Conservation (phyloP, 2,888 invertebrate genomes). For the Lottia gigantea region DNA sequence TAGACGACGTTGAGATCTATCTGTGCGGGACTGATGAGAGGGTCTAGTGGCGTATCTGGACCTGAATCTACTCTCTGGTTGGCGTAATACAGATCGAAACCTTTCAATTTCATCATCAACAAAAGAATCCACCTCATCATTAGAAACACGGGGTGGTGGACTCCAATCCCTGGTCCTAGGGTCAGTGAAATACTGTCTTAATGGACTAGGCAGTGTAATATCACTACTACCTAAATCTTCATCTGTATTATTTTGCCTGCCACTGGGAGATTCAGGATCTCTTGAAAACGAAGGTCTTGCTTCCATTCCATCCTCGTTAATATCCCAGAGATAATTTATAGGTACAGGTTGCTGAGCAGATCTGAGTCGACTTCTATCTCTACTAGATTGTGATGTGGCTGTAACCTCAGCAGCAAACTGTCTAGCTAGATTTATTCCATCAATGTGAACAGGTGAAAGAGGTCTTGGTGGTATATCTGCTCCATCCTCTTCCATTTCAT, state of each 20-base stretch:
- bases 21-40: background rate
- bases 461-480: slow-evolving; percentile 20
- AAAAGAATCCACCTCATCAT: slow-evolving; percentile 20
- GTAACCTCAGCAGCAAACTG: slow-evolving; percentile 49
- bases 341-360: background rate
- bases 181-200: background rate
- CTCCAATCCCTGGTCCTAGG: slow-evolving; percentile 13
- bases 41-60: background rate
- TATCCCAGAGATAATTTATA: slow-evolving; percentile 7
- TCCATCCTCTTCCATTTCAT: slow-evolving; percentile 7
- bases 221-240: background rate
- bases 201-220: background rate
- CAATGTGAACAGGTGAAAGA: slow-evolving; percentile 40
- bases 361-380: background rate
- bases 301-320: background rate
- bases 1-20: background rate
- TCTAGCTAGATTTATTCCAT: slow-evolving; percentile 41
- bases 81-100: background rate
- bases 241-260: too few species aligned
- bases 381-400: slow-evolving; percentile 16
- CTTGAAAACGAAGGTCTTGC: background rate
- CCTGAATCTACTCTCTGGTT: background rate
- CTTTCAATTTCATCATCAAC: slow-evolving; percentile 15
- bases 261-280: background rate
- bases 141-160: slow-evolving; percentile 26